Conservation (phyloP, 35 echinoderm and acorn worm species). For the Nesometra sesokonis region DNA sequence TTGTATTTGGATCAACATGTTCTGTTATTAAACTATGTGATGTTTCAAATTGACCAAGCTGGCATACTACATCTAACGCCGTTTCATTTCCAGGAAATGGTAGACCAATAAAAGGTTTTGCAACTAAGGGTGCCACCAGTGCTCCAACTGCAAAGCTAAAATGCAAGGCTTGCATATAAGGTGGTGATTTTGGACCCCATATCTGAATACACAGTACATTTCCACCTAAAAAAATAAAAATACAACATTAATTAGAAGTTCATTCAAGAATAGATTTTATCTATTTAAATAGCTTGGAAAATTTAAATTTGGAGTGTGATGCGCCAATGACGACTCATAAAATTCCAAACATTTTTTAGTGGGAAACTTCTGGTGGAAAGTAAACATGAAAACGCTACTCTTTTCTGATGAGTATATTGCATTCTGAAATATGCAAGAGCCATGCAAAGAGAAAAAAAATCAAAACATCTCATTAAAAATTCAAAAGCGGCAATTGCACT, state of each 20-base stretch:
- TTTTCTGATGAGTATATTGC: too few species aligned
- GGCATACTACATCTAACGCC: background rate
- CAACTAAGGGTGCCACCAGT: conserved; percentile 61
- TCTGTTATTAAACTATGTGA: background rate
- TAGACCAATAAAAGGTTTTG: conserved; percentile 43
- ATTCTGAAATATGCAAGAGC: too few species aligned
- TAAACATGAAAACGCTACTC: too few species aligned
- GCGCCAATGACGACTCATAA: too few species aligned
- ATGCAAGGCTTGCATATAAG: conserved; percentile 75
- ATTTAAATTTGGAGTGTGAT: too few species aligned
- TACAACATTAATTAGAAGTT: background rate
- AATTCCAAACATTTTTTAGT: too few species aligned
- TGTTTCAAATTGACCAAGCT: background rate
- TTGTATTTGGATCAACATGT: background rate
- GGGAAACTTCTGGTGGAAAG: too few species aligned
- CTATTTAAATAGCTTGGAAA: too few species aligned
- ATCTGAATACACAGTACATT: conserved; percentile 83
- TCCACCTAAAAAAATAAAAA: conserved; percentile 51
- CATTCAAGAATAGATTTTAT: too few species aligned
- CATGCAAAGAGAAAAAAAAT: too few species aligned
- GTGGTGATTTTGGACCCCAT: conserved; percentile 61
- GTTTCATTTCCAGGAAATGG: background rate
- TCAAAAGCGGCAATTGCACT: too few species aligned
- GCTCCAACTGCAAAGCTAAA: conserved; percentile 89
- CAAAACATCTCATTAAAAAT: too few species aligned